phyloP scores from a whole-genome alignment of 2,888 invertebrate species.

The Euplexia lucipara region DNA sequence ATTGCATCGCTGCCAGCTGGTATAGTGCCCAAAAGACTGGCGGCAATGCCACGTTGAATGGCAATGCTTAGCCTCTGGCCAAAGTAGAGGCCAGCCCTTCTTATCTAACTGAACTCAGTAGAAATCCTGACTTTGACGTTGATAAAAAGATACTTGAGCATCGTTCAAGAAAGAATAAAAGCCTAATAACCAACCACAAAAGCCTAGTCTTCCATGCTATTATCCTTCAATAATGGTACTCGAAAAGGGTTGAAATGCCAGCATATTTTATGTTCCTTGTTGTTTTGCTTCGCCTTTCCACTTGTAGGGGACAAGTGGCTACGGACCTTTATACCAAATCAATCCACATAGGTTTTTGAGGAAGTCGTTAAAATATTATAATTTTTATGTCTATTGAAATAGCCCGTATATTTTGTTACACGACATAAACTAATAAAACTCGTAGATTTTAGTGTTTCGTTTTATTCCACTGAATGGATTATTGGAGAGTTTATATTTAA shows the following conservation, averaged over 20 bases:
- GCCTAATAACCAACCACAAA: no score
- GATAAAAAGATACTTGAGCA: conserved; percentile 3
- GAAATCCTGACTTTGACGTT: not conserved
- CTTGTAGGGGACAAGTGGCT: conserved; percentile 11
- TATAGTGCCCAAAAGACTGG: no score
- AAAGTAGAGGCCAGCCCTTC: no score
- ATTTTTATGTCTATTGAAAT: conserved; percentile 49
- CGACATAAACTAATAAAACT: conserved; percentile 39
- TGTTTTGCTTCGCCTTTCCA: not conserved
- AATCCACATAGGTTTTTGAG: conserved; percentile 41
- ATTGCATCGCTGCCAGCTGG: no score
- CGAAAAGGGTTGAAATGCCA: conserved; percentile 9
- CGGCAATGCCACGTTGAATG: no score
- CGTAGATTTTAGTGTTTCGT: conserved; percentile 36
- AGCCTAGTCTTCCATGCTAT: not conserved
- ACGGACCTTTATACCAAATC: conserved; percentile 34
- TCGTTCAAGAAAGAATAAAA: conserved; percentile 3
- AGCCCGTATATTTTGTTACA: conserved; percentile 42
- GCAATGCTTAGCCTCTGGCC: no score
- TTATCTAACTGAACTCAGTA: not conserved
- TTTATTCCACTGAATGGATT: conserved; percentile 47
- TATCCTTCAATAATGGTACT: conserved; percentile 2
- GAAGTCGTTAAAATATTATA: conserved; percentile 56
- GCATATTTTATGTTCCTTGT: conserved; percentile 11
- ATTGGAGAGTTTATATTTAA: conserved; percentile 36